Evolutionary conservation across 2,888 invertebrate genomes (phyloP).

Genomic region (Tipula lateralis): DNA sequence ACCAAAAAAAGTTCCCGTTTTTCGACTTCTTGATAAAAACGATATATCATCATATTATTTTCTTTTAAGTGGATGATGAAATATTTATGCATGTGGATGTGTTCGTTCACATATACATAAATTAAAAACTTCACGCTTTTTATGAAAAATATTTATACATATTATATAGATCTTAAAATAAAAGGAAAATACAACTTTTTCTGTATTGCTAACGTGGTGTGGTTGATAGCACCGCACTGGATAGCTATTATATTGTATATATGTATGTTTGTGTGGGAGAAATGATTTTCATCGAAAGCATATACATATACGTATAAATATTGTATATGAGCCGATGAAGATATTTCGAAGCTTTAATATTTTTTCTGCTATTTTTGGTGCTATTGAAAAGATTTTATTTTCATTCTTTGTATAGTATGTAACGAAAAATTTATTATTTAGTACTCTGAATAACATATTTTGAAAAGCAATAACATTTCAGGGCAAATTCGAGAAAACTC

Average conservation of each 20-base stretch:
- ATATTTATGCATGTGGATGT: background rate
- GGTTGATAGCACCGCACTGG: background rate
- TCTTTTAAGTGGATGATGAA: background rate
- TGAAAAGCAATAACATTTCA: background rate
- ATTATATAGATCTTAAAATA: background rate
- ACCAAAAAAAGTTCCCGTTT: background rate
- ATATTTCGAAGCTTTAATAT: background rate
- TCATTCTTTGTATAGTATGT: background rate
- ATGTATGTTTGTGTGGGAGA: background rate
- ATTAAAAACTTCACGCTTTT: background rate
- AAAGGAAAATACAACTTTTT: background rate
- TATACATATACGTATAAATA: too few relatives aligned
- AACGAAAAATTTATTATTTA: background rate
- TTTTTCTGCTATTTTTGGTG: background rate
- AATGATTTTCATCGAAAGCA: background rate
- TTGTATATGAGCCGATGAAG: background rate
- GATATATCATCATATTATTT: background rate
- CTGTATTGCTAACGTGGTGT: background rate
- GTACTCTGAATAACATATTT: background rate
- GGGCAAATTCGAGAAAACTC: background rate
- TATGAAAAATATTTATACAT: background rate
- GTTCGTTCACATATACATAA: background rate
- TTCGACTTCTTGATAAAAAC: background rate
- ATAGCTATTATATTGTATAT: background rate
- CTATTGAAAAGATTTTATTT: background rate